These are phyloP conservation scores for Pinna nobilis DNA, from an alignment of 1,140 invertebrate genomes.

Conservation along the genomic window DNA sequence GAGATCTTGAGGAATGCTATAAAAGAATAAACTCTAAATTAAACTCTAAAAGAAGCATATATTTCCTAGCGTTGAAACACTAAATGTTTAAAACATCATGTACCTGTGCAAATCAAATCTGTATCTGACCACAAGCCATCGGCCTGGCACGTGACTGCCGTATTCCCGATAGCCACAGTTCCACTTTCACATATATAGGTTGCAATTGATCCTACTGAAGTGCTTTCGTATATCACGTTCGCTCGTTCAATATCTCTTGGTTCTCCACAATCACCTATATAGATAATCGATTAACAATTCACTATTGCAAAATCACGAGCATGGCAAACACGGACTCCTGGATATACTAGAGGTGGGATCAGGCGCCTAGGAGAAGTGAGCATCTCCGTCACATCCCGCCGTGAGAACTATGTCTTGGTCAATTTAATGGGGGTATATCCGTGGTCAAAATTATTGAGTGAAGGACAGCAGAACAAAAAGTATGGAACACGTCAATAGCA, in stretches of 20 bases:
- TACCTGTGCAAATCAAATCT: not conserved
- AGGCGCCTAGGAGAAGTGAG: not conserved
- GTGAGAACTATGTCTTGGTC: too few species aligned
- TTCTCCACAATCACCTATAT: slow-evolving; percentile 13
- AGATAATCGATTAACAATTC: not conserved
- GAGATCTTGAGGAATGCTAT: too few species aligned
- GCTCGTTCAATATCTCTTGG: slow-evolving; percentile 2
- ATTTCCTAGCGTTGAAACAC: too few species aligned
- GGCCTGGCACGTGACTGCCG: not conserved
- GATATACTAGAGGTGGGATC: not conserved
- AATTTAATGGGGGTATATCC: not conserved
- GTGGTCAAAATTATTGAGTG: not conserved
- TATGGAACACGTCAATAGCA: too few species aligned
- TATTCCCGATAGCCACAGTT: not conserved
- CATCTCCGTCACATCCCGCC: not conserved
- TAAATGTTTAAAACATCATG: too few species aligned
- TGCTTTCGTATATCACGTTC: not conserved
- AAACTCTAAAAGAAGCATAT: too few species aligned
- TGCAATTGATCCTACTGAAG: not conserved
- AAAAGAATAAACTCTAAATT: too few species aligned
- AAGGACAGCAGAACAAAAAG: too few species aligned
- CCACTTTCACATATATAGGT: slow-evolving; percentile 3
- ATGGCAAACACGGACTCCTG: not conserved
- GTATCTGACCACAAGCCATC: not conserved
- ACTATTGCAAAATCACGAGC: not conserved